phyloP scores from a whole-genome alignment of 2,888 invertebrate genomes.

The Bombylius discolor region DNA sequence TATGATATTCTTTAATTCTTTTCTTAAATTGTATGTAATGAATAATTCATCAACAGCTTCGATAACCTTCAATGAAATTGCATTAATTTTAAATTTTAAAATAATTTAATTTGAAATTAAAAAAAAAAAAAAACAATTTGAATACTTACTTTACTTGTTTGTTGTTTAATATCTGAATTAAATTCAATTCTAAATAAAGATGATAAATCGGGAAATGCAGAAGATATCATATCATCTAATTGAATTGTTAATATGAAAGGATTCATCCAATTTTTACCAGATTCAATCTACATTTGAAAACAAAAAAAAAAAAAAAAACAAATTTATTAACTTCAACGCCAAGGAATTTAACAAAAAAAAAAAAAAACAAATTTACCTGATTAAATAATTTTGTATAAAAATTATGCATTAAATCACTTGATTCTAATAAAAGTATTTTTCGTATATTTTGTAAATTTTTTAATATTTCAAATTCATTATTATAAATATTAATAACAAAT shows the following conservation, averaged over 20 bases:
- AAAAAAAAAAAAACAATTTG: not conserved
- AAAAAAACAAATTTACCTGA: constrained; percentile 26
- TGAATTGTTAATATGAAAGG: constrained; percentile 35
- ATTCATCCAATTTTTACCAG: constrained; percentile 36
- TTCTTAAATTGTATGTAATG: constrained; percentile 24
- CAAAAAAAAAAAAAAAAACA: not conserved
- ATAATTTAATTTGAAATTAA: not conserved
- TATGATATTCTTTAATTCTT: constrained; percentile 25
- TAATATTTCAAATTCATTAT: constrained; percentile 37
- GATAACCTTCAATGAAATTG: constrained; percentile 16
- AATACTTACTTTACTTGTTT: constrained; percentile 20
- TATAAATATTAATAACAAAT: constrained; percentile 39
- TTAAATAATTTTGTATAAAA: constrained; percentile 40
- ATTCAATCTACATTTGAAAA: constrained; percentile 32
- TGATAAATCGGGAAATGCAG: constrained; percentile 32
- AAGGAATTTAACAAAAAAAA: not conserved
- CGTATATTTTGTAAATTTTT: constrained; percentile 39
- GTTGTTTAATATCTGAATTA: constrained; percentile 18
- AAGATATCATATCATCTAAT: constrained; percentile 37
- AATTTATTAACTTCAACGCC: not conserved
- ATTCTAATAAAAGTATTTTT: constrained; percentile 40
- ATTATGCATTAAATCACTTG: constrained; percentile 40
- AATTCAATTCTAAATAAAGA: constrained; percentile 24
- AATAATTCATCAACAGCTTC: constrained; percentile 28
- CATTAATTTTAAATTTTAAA: not conserved